Percentiles rank a stretch among this genome's conserved stretches.
phyloP scores from a whole-genome alignment of 2,797 vertebrate species.

The Rachycentron canadum region DNA sequence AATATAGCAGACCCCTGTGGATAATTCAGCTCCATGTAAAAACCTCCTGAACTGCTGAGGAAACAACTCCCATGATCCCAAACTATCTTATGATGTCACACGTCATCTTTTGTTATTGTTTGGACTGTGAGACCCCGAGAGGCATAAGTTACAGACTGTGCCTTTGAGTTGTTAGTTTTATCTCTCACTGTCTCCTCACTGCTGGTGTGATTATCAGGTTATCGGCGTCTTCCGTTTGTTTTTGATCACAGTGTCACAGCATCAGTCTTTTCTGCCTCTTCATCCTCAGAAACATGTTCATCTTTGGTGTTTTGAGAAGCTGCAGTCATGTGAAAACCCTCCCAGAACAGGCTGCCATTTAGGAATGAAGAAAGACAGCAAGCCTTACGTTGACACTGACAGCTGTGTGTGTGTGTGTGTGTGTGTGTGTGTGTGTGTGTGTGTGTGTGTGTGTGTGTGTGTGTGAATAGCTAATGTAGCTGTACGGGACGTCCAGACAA shows the following conservation, averaged over 20 bases:
- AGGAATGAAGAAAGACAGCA: constrained; percentile 57
- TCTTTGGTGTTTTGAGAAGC: not conserved
- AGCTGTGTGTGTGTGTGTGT: not conserved
- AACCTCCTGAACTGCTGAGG: no score
- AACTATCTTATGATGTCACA: no score
- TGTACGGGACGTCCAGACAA: not conserved
- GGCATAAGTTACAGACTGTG: no score
- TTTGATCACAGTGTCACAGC: not conserved
- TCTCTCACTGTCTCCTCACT: not conserved
- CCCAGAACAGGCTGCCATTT: not conserved
- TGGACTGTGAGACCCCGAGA: no score
- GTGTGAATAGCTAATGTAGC: not conserved
- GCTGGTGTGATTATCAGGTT: not conserved
- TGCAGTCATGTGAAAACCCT: constrained; percentile 22
- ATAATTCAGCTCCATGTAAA: no score
- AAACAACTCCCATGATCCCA: no score
- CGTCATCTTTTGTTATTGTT: not conserved
- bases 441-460: not conserved
- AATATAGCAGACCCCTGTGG: no score
- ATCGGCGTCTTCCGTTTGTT: constrained; percentile 11
- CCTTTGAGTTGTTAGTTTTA: not conserved
- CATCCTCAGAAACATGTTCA: not conserved
- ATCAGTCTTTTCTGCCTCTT: not conserved
- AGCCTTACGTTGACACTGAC: constrained; percentile 15
- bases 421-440: not conserved